Evolutionary conservation across 2,888 invertebrate genomes (phyloP), one percentile per base, ranked within the genome.

Genomic region (Hirtodrosophila cameraria): DNA sequence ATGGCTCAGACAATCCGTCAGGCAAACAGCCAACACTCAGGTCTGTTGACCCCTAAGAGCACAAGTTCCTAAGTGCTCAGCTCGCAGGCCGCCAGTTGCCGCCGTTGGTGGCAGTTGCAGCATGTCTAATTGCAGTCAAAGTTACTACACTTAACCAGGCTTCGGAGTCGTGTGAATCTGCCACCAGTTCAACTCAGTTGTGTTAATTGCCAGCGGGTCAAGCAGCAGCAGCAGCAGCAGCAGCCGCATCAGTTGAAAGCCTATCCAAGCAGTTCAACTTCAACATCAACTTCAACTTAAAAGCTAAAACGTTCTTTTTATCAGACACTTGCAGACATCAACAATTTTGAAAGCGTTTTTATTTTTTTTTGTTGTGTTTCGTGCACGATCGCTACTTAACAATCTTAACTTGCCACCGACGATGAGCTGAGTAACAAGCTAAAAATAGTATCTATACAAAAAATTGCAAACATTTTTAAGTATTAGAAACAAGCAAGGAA

Each of bases 61-160:
- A 39, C 48, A 11, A 23, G 30, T 9, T 12, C 42, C 50, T 18
- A 23, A 31, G 38, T 25, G 15, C 20, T 27, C 12, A 7, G 28
- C 41, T 36, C n/a, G 48, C 42, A 6, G 11, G 18, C 12, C 20
- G 12, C 45, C 23, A 30, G 18, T 35, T 36, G 39, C 43, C 74
- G 27, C 48, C 52, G 64, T 68, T 64, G 63, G 64, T 74, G 75
- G 73, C 79, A 70, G 71, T 52, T 75, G 79, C 68, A 66, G 77
- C 80, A 77, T 77, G 83, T 77, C 80, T 83, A 83, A 83, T 83
- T 83, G 80, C 70, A 74, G 80, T 85, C 81, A 79, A 72, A 67
- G 59, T 59, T 41, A 52, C 63, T 49, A 42, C 67, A 72, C 67
- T 67, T 58, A 58, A 28, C 53, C 54, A 35, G 46, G 30, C 61